Conservation (phyloP, 1,140 invertebrate species). For the Drosophila trapezifrons region DNA sequence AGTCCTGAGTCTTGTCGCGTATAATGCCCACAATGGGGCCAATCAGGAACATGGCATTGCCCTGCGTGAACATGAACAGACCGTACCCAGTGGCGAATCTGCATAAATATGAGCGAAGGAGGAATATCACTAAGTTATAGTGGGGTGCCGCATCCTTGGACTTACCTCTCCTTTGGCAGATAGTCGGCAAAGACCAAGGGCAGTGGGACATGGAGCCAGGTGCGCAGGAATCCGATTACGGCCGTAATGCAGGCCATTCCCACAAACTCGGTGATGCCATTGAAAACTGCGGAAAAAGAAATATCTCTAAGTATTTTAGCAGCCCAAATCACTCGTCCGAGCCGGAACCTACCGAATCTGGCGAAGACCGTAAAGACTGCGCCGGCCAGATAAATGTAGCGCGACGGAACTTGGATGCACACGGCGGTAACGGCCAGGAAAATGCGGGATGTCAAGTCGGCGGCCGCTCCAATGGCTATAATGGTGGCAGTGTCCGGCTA, state of each 20-base stretch:
- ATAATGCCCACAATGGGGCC: slow-evolving; percentile 79
- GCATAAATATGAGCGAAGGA: neutral
- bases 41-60: slow-evolving; percentile 81
- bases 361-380: slow-evolving; percentile 85
- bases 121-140: neutral
- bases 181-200: slow-evolving; percentile 87
- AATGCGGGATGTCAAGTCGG: slow-evolving; percentile 85
- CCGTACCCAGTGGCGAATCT: slow-evolving; percentile 87
- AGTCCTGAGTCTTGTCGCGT: slow-evolving; percentile 76
- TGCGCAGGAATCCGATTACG: slow-evolving; percentile 85
- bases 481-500: slow-evolving; percentile 85
- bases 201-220: slow-evolving; percentile 86
- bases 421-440: slow-evolving; percentile 85
- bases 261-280: slow-evolving; percentile 66
- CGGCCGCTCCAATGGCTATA: slow-evolving; percentile 85
- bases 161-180: slow-evolving; percentile 86
- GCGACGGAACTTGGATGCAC: slow-evolving; percentile 84
- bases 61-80: slow-evolving; percentile 87
- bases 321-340: too few species aligned
- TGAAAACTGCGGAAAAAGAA: slow-evolving; percentile 47
- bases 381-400: slow-evolving; percentile 85
- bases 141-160: neutral
- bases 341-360: slow-evolving; percentile 84
- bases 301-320: neutral
- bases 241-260: slow-evolving; percentile 85